Evolutionary conservation across 1,140 invertebrate species (phyloP).

Genomic region (Brachionus paranguensis): DNA sequence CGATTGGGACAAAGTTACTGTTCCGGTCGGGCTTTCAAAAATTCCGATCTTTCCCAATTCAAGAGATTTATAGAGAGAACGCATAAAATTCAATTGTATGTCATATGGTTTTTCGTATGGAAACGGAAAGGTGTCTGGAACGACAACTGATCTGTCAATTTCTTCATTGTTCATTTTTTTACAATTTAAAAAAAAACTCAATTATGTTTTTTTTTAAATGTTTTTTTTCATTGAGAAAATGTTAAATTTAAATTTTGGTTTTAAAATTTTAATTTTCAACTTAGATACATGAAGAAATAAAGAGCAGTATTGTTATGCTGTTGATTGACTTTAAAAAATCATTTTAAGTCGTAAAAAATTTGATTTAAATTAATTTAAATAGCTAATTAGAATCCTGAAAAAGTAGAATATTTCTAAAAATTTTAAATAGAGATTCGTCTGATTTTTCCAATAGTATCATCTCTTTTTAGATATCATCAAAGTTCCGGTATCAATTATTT

Average conservation of each 20-base stretch:
- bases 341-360: too few relatives aligned
- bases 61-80: conserved; percentile 69
- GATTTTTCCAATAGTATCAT: too few relatives aligned
- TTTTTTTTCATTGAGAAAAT: neutral
- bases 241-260: neutral
- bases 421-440: too few relatives aligned
- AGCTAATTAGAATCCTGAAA: too few relatives aligned
- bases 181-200: neutral
- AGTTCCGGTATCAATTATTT: too few relatives aligned
- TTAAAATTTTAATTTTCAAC: too few relatives aligned
- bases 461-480: too few relatives aligned
- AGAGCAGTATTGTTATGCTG: too few relatives aligned
- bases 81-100: conserved; percentile 87
- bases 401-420: too few relatives aligned
- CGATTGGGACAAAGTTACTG: conserved; percentile 58
- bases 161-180: neutral
- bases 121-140: conserved; percentile 67
- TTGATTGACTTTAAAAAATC: too few relatives aligned
- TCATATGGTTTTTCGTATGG: conserved; percentile 73
- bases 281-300: too few relatives aligned
- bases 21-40: conserved; percentile 94
- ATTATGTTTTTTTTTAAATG: neutral
- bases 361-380: too few relatives aligned
- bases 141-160: neutral
- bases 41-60: conserved; percentile 77